These are phyloP conservation scores for Platyura marginata DNA, from an alignment of 1,140 invertebrate species.

Conservation along the genomic window DNA sequence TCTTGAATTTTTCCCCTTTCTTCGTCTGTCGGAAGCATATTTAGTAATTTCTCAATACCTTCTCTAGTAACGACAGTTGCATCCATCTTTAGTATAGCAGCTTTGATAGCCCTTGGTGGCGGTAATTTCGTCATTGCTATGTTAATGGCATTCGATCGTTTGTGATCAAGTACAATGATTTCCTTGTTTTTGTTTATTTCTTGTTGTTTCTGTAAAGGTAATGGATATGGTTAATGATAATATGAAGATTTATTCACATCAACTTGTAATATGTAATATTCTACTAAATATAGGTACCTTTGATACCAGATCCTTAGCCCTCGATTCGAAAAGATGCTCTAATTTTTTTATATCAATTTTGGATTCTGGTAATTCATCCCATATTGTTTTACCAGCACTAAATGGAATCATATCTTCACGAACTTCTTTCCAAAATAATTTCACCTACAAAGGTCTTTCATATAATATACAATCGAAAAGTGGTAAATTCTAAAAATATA, in stretches of 20 bases:
- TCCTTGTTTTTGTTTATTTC: constrained; percentile 88
- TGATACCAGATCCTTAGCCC: constrained; percentile 84
- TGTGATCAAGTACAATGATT: constrained; percentile 90
- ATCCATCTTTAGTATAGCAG: constrained; percentile 98
- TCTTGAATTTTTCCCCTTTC: constrained; percentile 93
- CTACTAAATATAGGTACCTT: constrained; percentile 42
- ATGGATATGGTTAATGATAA: too few species aligned
- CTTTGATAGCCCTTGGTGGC: constrained; percentile 90
- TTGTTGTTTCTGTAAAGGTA: constrained; percentile 88
- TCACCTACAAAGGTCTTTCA: constrained; percentile 33
- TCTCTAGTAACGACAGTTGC: constrained; percentile 95
- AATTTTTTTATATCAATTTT: constrained; percentile 82
- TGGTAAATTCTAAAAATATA: constrained; percentile 4
- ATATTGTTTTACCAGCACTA: constrained; percentile 60
- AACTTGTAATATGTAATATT: too few species aligned
- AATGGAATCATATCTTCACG: constrained; percentile 64
- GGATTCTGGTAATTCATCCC: constrained; percentile 79
- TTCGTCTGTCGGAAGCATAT: constrained; percentile 94
- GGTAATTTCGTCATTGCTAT: constrained; percentile 99
- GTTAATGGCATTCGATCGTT: constrained; percentile 97
- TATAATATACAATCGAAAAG: neutral
- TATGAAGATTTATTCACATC: too few species aligned
- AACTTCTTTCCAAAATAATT: constrained; percentile 97
- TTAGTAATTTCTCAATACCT: constrained; percentile 94
- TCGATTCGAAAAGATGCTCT: constrained; percentile 93